These are phyloP conservation scores for Tonatia bakeri DNA, from an alignment of 2,113 vertebrate genomes.

Conservation along the genomic window DNA sequence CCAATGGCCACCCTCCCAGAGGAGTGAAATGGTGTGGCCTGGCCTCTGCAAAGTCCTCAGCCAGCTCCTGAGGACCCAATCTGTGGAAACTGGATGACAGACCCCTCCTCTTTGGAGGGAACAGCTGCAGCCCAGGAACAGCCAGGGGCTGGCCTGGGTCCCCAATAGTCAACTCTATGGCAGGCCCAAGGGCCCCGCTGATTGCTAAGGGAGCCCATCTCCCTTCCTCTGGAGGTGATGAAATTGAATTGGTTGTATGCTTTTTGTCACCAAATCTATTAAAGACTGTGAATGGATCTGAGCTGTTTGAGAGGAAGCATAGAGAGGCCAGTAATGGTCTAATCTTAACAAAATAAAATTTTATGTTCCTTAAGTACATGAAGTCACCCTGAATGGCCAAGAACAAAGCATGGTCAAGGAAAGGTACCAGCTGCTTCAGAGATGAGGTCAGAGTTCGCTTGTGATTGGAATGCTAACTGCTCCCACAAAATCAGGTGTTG, in stretches of 20 bases:
- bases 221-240: neutral
- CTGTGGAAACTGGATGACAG: neutral
- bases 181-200: neutral
- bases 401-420: conserved; percentile 39
- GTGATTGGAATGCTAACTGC: conserved; percentile 38
- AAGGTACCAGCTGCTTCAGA: neutral
- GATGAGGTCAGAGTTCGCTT: conserved; percentile 47
- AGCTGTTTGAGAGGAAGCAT: neutral
- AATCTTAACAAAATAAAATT: conserved; percentile 64
- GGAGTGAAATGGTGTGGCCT: neutral
- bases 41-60: neutral
- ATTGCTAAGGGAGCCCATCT: neutral
- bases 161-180: neutral
- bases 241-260: neutral
- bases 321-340: neutral
- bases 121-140: neutral
- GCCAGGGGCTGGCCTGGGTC: neutral
- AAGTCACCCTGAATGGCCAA: conserved; percentile 44
- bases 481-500: neutral
- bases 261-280: neutral
- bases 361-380: conserved; percentile 66
- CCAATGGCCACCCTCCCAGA: neutral
- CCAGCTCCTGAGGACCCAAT: neutral
- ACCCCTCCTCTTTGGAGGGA: too few relatives aligned
- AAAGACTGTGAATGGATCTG: conserved; percentile 24